Percentiles rank a stretch among this genome's conserved stretches.
phyloP scores from a whole-genome alignment of 2,888 invertebrate genomes.

The Hydrotaea diabolus region DNA sequence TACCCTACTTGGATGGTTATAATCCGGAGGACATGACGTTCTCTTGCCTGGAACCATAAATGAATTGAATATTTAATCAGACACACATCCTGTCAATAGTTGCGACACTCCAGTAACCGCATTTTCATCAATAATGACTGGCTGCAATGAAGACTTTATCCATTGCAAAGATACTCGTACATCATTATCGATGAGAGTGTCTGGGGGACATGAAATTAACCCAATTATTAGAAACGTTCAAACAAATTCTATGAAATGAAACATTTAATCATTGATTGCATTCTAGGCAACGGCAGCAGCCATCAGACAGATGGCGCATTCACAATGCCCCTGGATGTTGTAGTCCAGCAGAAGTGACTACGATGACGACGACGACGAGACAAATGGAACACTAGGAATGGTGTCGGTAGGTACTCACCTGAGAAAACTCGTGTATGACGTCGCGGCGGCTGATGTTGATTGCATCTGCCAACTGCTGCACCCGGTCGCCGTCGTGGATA shows the following conservation, averaged over 20 bases:
- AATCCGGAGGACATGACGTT: too few species aligned
- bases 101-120: conserved; percentile 7
- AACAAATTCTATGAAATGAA: conserved; percentile 45
- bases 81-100: neutral
- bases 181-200: conserved; percentile 58
- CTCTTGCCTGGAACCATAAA: neutral
- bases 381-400: conserved; percentile 32
- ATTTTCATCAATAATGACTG: neutral
- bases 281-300: neutral
- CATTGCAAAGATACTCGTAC: neutral
- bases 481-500: conserved; percentile 50
- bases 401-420: conserved; percentile 65
- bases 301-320: neutral
- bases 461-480: conserved; percentile 67
- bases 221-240: conserved; percentile 53
- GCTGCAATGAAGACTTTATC: neutral
- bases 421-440: conserved; percentile 62
- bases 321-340: conserved; percentile 28
- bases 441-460: conserved; percentile 51
- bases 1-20: too few species aligned
- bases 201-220: conserved; percentile 62
- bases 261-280: conserved; percentile 46
- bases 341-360: conserved; percentile 5
- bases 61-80: neutral
- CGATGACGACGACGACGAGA: conserved; percentile 16